A percentile compares a stretch with the other conserved stretches of the same genome.
These are phyloP conservation scores for Drosophila cognata DNA, from an alignment of 2,888 invertebrate genomes.

Conservation along the genomic window DNA sequence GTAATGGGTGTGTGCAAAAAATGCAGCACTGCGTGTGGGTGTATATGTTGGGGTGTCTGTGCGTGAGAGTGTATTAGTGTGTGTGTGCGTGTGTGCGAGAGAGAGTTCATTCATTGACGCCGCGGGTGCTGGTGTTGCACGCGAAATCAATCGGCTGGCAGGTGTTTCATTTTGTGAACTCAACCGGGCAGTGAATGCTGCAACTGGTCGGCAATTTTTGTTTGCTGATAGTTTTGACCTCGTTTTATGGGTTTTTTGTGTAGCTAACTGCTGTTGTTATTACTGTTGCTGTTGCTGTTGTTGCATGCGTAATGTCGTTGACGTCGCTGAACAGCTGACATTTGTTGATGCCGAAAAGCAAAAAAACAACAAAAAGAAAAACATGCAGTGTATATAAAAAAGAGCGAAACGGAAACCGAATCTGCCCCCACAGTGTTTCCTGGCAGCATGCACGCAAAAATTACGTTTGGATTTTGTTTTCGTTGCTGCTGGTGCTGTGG, in stretches of 20 bases:
- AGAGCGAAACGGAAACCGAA: slow-evolving; percentile 32
- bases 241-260: slow-evolving; percentile 50
- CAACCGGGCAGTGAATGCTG: slow-evolving; percentile 35
- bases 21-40: slow-evolving; percentile 19
- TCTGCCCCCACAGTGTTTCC: slow-evolving; percentile 6
- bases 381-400: slow-evolving; percentile 15
- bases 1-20: slow-evolving; percentile 59
- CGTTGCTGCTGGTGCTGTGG: slow-evolving; percentile 24
- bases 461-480: slow-evolving; percentile 49
- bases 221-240: slow-evolving; percentile 78
- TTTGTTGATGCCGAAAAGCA: slow-evolving; percentile 61
- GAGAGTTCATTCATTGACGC: slow-evolving; percentile 65
- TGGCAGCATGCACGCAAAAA: slow-evolving; percentile 59
- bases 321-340: slow-evolving; percentile 66
- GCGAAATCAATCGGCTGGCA: slow-evolving; percentile 72
- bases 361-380: slow-evolving; percentile 15
- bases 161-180: slow-evolving; percentile 73
- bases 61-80: slow-evolving; percentile 15
- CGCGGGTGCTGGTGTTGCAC: slow-evolving; percentile 36
- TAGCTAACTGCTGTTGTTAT: slow-evolving; percentile 26
- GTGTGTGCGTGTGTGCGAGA: slow-evolving; percentile 21
- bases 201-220: slow-evolving; percentile 64
- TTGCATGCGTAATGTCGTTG: slow-evolving; percentile 73
- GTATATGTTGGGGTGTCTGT: not conserved
- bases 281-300: slow-evolving; percentile 45